These are phyloP conservation scores for Propithecus perrieri DNA, from an alignment of 2,797 vertebrate genomes.

Conservation along the genomic window DNA sequence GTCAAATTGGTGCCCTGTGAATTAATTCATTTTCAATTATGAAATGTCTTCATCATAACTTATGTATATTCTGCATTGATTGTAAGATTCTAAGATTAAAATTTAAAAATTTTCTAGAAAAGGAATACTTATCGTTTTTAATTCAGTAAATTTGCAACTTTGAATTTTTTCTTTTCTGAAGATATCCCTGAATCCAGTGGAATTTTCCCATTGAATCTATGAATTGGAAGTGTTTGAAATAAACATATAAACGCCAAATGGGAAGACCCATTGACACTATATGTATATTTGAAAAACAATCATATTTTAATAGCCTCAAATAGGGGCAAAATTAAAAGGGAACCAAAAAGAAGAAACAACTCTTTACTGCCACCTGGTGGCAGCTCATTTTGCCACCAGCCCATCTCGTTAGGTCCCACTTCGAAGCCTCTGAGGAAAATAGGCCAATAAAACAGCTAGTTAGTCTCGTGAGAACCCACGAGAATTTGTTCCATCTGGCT, in stretches of 20 bases:
- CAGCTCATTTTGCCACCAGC: background rate
- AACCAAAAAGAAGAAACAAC: background rate
- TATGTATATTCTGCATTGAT: background rate
- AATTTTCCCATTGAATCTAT: background rate
- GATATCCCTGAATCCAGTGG: background rate
- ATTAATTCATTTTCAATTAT: constrained; percentile 25
- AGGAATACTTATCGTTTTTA: background rate
- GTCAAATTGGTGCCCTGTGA: background rate
- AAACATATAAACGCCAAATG: background rate
- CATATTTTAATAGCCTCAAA: background rate
- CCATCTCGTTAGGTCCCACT: background rate
- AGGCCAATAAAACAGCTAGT: background rate
- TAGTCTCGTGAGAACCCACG: background rate
- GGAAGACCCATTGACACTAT: background rate
- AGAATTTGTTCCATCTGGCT: background rate
- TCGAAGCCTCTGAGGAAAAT: background rate
- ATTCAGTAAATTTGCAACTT: background rate
- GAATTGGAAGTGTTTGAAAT: background rate
- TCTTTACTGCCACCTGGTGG: constrained; percentile 65
- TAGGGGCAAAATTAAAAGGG: background rate
- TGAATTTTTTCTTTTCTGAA: background rate
- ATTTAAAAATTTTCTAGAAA: background rate
- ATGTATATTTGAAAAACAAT: background rate
- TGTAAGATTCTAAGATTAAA: background rate
- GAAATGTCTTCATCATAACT: background rate